Base-by-base conservation (phyloP, 2,797 vertebrate genomes). In the Pangasius larnaudii region DNA sequence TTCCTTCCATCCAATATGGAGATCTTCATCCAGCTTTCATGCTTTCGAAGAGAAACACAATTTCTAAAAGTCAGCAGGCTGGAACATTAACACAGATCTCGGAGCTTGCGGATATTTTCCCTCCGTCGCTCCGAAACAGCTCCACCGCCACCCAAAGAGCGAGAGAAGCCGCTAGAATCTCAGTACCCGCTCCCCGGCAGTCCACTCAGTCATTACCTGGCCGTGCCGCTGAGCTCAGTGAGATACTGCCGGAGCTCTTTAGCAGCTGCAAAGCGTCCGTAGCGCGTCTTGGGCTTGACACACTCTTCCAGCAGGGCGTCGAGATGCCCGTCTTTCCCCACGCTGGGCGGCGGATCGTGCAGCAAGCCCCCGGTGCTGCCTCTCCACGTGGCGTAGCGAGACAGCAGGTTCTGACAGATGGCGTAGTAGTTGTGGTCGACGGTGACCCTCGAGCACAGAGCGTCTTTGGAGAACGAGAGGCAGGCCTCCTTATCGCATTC, bases 351-450 rank as follows among this genome's bases (percentile, higher is more conserved):
- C 87, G 98, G 97, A 93, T 99, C 96, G 3, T 99, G 99, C 89
- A 99, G 98, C 16, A 99, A 97, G 81, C 99, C 99, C 72, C 99
- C 99, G 0, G 97, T 98, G 91, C 97, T 98, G 91, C 99, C 99
- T 92, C 98, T 96, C 99, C 99, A 99, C 0, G 96, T 98, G 94
- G 99, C 98, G 5, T 98, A 98, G 89, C 97, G 96, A 6, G 98
- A 99, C 91, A 99, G 96, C 89, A 99, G 97, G 95, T 99, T 99
- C 95, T 99, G 99, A 93, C 98, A 99, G 93, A 99, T 87, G 79
- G 99, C 98, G 33, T 99, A 99, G 56, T 98, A 99, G 95, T 99
- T 99, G 95, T 99, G 99, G 96, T 99, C 99, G 93, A 98, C 98
- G 42, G 98, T 99, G 93, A 97, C 97, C 75, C 98, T 95, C 88